Conservation (phyloP, 1,140 invertebrate species). For the Heliconius melpomene region DNA sequence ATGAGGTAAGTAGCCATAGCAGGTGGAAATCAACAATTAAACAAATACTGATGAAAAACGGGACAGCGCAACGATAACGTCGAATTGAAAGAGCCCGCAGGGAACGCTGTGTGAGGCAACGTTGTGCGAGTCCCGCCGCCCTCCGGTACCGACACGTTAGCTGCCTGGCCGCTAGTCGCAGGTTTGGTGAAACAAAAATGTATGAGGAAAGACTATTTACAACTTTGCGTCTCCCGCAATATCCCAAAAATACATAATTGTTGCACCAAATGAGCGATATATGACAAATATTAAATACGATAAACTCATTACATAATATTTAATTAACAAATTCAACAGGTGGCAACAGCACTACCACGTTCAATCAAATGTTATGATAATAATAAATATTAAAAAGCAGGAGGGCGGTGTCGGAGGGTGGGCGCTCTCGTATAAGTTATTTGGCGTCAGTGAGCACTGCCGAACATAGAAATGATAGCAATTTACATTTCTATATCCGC, state of each 20-base stretch:
- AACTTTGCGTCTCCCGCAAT: too few relatives aligned
- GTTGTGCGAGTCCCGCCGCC: slow-evolving; percentile 63
- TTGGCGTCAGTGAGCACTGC: slow-evolving; percentile 8
- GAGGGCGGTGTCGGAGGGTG: slow-evolving; percentile 43
- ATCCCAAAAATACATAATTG: too few relatives aligned
- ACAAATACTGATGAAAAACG: slow-evolving; percentile 75
- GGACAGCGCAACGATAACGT: slow-evolving; percentile 45
- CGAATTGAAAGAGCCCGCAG: slow-evolving; percentile 47
- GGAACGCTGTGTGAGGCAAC: slow-evolving; percentile 72
- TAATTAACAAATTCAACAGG: neutral
- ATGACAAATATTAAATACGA: neutral
- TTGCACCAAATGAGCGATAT: neutral
- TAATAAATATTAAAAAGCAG: neutral
- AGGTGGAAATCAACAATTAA: slow-evolving; percentile 74
- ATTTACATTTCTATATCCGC: neutral
- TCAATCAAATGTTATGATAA: neutral
- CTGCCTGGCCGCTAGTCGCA: neutral
- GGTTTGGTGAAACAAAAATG: neutral
- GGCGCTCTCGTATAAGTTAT: slow-evolving; percentile 43
- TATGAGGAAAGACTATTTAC: too few relatives aligned
- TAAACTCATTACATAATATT: neutral
- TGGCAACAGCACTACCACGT: neutral
- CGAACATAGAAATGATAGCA: slow-evolving; percentile 2
- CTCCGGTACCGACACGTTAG: slow-evolving; percentile 18
- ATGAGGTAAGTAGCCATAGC: slow-evolving; percentile 76